These are phyloP conservation scores for Schizothorax lantsangensis DNA, from an alignment of 2,797 vertebrate genomes.

Conservation along the genomic window DNA sequence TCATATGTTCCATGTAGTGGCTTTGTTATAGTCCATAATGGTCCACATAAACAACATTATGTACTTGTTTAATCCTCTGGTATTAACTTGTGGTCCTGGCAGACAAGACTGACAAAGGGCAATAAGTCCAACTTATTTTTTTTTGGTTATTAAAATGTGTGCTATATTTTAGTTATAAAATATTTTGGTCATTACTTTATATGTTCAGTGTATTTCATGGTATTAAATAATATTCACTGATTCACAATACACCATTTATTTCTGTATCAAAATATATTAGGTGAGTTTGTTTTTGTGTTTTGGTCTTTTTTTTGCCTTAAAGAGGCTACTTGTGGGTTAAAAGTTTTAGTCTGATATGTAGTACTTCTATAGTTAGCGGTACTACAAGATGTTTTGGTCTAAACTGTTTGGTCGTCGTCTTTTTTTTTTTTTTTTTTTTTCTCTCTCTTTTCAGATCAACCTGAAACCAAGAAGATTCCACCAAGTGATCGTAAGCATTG, in stretches of 20 bases:
- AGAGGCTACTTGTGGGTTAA: background rate
- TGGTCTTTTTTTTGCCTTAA: too few relatives aligned
- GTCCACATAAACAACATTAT: background rate
- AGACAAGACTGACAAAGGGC: background rate
- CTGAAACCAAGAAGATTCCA: conserved; percentile 98
- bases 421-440: conserved; percentile 55
- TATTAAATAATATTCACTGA: background rate
- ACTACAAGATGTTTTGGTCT: conserved; percentile 52
- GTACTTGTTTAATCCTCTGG: background rate
- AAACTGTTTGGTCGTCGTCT: background rate
- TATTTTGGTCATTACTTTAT: background rate
- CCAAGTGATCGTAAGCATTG: conserved; percentile 94
- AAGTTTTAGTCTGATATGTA: background rate
- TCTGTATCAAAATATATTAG: background rate
- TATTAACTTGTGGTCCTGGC: background rate
- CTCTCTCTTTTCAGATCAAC: conserved; percentile 89
- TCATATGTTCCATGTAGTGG: background rate
- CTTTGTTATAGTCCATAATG: background rate
- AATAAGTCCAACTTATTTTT: background rate
- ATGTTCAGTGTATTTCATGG: background rate
- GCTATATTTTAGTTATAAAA: background rate
- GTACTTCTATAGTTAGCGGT: background rate
- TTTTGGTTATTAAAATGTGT: background rate
- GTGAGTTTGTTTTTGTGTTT: background rate
- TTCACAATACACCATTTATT: background rate